A percentile compares a stretch with the other conserved stretches of the same genome.
Evolutionary conservation across 2,797 vertebrate genomes (phyloP).

Genomic region (Coluber constrictor): DNA sequence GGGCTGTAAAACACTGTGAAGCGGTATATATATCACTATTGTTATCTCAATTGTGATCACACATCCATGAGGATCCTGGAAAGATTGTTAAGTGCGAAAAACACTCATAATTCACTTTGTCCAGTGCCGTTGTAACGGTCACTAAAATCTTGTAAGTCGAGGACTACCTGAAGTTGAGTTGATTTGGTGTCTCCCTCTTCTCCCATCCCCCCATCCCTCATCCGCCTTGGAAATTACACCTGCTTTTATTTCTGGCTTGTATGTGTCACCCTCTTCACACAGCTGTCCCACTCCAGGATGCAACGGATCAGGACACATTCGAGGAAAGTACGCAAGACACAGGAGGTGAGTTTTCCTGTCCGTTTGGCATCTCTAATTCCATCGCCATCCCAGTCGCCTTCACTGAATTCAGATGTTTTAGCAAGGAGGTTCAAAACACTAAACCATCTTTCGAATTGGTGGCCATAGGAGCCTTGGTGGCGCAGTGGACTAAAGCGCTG

Average conservation of each 20-base stretch:
- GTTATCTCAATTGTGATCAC: not conserved
- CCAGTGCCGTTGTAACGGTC: not conserved
- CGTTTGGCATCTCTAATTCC: not conserved
- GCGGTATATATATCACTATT: not conserved
- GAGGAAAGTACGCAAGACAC: conserved; percentile 95
- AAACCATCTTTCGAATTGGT: not conserved
- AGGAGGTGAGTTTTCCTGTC: conserved; percentile 82
- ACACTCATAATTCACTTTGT: not conserved
- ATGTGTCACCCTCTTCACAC: conserved; percentile 59
- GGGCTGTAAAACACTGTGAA: too few species aligned
- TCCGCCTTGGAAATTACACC: not conserved
- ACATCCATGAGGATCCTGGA: not conserved
- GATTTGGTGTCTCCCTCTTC: not conserved
- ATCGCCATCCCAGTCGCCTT: too few species aligned
- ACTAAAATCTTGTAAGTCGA: accelerated
- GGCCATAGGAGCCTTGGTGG: too few species aligned
- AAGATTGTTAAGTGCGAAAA: not conserved
- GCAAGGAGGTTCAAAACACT: not conserved
- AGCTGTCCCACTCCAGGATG: conserved; percentile 98
- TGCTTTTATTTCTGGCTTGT: conserved; percentile 45
- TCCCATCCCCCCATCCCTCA: not conserved
- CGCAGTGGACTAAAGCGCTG: too few species aligned
- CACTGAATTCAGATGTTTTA: not conserved
- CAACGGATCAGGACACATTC: conserved; percentile 91
- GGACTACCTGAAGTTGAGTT: conserved; percentile 17